A percentile compares a stretch with the other conserved stretches of the same genome.
Evolutionary conservation across 2,113 vertebrate genomes (phyloP).

Genomic region (Mastomys coucha): DNA sequence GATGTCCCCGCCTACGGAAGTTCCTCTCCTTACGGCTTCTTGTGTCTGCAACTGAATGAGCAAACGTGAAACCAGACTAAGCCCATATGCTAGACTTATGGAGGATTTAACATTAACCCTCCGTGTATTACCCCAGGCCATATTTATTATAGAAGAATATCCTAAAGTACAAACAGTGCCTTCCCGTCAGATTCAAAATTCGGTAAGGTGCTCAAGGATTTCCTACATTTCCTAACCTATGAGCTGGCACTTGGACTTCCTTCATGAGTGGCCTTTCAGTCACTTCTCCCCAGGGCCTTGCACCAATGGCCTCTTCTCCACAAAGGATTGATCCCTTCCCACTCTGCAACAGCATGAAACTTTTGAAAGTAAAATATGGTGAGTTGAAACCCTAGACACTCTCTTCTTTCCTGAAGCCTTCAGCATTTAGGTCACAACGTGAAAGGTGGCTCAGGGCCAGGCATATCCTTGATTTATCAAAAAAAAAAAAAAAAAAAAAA

Average conservation of each 20-base stretch:
- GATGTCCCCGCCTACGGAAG: not conserved
- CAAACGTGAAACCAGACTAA: not conserved
- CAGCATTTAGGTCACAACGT: not conserved
- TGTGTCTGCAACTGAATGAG: not conserved
- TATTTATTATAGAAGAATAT: slow-evolving; percentile 5
- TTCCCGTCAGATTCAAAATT: not conserved
- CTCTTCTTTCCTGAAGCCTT: not conserved
- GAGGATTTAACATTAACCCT: not conserved
- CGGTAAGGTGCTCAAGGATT: not conserved
- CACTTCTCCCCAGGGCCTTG: not conserved
- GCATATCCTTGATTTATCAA: not conserved
- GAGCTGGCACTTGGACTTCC: not conserved
- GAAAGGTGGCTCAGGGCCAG: not conserved
- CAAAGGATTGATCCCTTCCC: not conserved
- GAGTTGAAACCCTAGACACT: not conserved
- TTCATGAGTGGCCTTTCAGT: not conserved
- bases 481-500: not conserved
- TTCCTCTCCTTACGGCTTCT: not conserved
- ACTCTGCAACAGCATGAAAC: not conserved
- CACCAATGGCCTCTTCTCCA: not conserved
- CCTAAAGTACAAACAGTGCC: not conserved
- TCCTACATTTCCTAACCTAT: not conserved
- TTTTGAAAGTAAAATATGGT: not conserved
- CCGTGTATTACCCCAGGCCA: not conserved
- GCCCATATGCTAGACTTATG: not conserved